phyloP scores from a whole-genome alignment of 2,113 vertebrate species.

The Pardalotus punctatus region DNA sequence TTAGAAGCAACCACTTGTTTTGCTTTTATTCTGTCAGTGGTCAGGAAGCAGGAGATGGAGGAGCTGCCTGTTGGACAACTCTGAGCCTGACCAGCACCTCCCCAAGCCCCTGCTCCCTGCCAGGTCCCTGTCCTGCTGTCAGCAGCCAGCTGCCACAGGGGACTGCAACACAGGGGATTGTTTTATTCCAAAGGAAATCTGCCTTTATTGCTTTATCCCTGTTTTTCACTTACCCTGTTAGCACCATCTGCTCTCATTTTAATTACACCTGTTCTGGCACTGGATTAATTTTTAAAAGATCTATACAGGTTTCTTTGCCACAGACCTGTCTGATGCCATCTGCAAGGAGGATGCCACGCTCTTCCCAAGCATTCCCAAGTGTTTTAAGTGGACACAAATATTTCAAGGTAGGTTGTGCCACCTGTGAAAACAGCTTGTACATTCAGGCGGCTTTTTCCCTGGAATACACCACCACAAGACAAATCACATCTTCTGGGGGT shows the following conservation, averaged over 20 bases:
- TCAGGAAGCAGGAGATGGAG: not conserved
- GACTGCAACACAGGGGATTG: not conserved
- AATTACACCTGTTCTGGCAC: not conserved
- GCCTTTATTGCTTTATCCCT: not conserved
- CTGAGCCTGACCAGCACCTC: not conserved
- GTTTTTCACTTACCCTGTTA: not conserved
- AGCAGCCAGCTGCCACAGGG: constrained; percentile 38
- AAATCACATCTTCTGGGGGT: not conserved
- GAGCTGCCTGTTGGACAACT: not conserved
- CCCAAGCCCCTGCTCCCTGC: not conserved
- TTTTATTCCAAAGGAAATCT: not conserved
- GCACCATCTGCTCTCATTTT: constrained; percentile 9
- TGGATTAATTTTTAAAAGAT: not conserved
- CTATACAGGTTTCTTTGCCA: not conserved
- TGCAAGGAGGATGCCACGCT: not conserved
- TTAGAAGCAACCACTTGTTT: not conserved
- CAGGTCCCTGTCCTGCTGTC: not conserved
- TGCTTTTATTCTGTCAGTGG: not conserved
- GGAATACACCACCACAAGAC: not conserved
- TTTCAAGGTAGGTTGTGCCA: not conserved
- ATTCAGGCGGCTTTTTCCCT: not conserved
- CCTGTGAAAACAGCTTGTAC: not conserved
- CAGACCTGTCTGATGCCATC: not conserved
- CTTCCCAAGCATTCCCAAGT: not conserved
- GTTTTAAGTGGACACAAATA: not conserved